Base-by-base conservation (phyloP, 2,113 vertebrate species). In the Nestor notabilis region DNA sequence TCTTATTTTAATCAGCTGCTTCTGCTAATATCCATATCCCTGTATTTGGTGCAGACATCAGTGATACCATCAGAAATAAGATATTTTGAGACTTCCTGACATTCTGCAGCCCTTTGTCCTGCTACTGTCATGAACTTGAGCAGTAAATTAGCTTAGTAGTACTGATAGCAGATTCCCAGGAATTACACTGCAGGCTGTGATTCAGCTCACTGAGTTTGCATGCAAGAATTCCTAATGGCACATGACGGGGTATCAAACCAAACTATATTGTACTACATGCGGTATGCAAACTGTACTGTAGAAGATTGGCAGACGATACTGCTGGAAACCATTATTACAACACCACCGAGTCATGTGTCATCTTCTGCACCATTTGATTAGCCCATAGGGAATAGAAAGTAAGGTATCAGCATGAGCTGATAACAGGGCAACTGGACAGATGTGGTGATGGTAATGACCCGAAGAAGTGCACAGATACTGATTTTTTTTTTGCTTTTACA, bases 151-250 rank as follows among this genome's bases (percentile, higher is more conserved):
- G 29, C 41, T 79, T 12, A 39, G 39, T 50, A 29, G 44, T 46
- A 47, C 23, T 41, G 49, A 52, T 15, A 68, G 27, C 1, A 7
- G 52, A n/a, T 87, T 93, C 89, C 24, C 23, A 55, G 43, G 53
- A 72, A 27, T 83, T 85, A 46, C 1, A 1, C 12, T 49, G 33
- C 5, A 0, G 0, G 21, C 52, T 77, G 39, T 64, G 39, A 33
- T 64, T 60, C 82, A 27, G 43, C 47, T 44, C 35, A 47, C 56
- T 35, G 82, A 72, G 65, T 61, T 37, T 78, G 60, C 25, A 2
- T 69, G 46, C 33, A 21, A 4, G 50, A 55, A 29, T 85, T 76
- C 52, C 47, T 46, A 20, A 52, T 1, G 0, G 2, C 25, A 37
- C 9, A 5, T 19, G 25, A 33, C 20, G 53, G 14, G 27, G 4